Base-by-base conservation (phyloP, 2,888 invertebrate species). In the Clitarchus hookeri region DNA sequence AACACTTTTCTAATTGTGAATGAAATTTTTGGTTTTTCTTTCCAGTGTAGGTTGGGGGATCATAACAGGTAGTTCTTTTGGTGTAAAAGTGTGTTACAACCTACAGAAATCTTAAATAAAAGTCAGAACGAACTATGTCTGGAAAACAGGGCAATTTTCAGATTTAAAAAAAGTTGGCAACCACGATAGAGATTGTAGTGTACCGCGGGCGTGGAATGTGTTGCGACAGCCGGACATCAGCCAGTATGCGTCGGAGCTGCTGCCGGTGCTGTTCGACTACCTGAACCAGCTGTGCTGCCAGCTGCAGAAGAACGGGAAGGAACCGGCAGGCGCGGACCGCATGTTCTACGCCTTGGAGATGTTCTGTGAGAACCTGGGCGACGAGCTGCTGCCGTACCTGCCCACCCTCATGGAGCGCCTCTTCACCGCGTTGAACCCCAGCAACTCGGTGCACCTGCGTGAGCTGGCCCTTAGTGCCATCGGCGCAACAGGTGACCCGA, bases 261-360 rank as follows among this genome's bases (percentile, higher is more conserved):
- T 97, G 83, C 96, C 96, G 0, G 89, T 96, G 82, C 91, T 96
- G 9, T 95, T 96, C 89, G 94, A 95, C 88, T 95, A 95, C 89
- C 91, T 96, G 6, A 92, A 93, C n/a, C 93, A 94, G 88, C 90
- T 95, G 83, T 94, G 93, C 88, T 90, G 90, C 23, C 93, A 94
- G 89, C 92, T 94, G 88, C 91, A 92, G 89, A 92, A 93, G 89
- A 92, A 92, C 85, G 93, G 93, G 82, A 93, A 92, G 86, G 93
- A 94, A 88, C 94, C 95, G 0, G 93, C 94, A 25, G 95, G 95
- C 85, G 92, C 95, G 3, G 94, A 95, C 88, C 93, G 95, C 85
- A 94, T 96, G 92, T 97, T 96, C 90, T 96, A 96, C 91, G 96
- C 96, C 0, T 90, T 97, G 87, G 96, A 96, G 91, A 95, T 94